phyloP scores from a whole-genome alignment of 2,888 invertebrate species.

The Tanypteryx hageni region DNA sequence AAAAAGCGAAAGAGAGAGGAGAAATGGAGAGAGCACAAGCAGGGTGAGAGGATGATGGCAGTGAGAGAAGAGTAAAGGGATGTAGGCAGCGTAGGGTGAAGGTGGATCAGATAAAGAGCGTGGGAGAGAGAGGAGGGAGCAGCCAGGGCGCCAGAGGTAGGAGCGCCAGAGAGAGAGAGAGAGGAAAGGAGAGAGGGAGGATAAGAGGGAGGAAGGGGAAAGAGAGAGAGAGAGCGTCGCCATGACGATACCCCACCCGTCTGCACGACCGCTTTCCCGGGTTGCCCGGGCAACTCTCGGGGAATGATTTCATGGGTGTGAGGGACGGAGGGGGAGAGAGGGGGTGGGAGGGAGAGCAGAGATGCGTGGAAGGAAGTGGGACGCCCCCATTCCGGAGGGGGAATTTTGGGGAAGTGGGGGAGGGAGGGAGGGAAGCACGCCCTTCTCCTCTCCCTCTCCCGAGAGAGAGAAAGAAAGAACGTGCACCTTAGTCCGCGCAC shows the following conservation, averaged over 20 bases:
- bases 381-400: background rate
- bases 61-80: background rate
- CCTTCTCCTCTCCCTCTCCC: too few relatives aligned
- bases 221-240: background rate
- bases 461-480: too few relatives aligned
- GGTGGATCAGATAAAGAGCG: background rate
- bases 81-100: background rate
- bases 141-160: too few relatives aligned
- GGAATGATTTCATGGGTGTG: conserved; percentile 45
- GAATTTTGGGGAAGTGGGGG: background rate
- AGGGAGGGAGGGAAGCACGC: background rate
- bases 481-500: too few relatives aligned
- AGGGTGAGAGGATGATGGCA: too few relatives aligned
- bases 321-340: background rate
- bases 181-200: background rate
- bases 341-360: background rate
- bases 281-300: conserved; percentile 49
- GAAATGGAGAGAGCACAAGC: background rate
- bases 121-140: background rate
- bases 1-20: background rate
- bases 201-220: background rate
- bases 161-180: background rate
- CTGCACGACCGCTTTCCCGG: conserved; percentile 36
- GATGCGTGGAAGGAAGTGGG: background rate
- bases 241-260: background rate